These are phyloP conservation scores for Columbina picui DNA, from an alignment of 2,113 vertebrate genomes.

Conservation along the genomic window DNA sequence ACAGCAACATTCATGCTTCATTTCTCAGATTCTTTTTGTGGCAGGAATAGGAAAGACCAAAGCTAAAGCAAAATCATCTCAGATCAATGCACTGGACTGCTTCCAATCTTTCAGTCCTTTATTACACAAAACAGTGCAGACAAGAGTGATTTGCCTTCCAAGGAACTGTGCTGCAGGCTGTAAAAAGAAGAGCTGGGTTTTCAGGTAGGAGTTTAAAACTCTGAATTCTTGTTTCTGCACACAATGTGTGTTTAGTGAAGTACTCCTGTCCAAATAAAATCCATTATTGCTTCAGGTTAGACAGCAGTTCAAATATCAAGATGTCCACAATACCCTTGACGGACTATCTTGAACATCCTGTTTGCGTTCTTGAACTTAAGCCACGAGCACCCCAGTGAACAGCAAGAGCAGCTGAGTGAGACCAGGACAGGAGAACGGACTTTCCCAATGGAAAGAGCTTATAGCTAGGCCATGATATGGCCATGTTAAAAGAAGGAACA, in stretches of 20 bases:
- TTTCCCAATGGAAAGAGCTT: not conserved
- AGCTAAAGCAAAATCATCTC: slow-evolving; percentile 46
- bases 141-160: not conserved
- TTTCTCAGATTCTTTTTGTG: slow-evolving; percentile 5
- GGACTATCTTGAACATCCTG: not conserved
- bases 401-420: not conserved
- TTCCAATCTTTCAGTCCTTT: not conserved
- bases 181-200: not conserved
- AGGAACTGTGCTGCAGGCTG: not conserved
- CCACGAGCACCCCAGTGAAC: not conserved
- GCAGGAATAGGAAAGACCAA: slow-evolving; percentile 24
- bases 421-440: not conserved
- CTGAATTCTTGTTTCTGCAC: not conserved
- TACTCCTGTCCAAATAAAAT: not conserved
- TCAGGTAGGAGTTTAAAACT: slow-evolving; percentile 1
- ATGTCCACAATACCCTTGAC: not conserved
- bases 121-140: not conserved
- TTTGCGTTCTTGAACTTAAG: slow-evolving; percentile 25
- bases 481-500: not conserved
- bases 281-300: slow-evolving; percentile 26
- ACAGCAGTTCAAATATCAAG: slow-evolving; percentile 1
- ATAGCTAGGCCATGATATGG: not conserved
- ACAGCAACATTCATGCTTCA: slow-evolving; percentile 9
- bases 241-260: not conserved
- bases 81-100: slow-evolving; percentile 39